These are phyloP conservation scores for Erebia palarica DNA, from an alignment of 2,888 invertebrate genomes.

Conservation along the genomic window DNA sequence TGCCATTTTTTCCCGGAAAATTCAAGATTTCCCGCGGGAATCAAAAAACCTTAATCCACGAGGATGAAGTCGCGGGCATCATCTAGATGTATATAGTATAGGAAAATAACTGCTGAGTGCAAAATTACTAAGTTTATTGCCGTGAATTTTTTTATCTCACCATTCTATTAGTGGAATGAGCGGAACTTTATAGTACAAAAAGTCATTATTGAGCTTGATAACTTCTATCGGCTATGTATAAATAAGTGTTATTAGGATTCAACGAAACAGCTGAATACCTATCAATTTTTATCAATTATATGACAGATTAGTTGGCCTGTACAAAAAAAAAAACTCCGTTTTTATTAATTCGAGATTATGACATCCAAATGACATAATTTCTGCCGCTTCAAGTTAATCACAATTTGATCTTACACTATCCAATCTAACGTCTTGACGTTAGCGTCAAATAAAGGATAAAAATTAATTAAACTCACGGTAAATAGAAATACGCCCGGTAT, in stretches of 20 bases:
- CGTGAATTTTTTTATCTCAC: neutral
- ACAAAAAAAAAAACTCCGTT: too few relatives aligned
- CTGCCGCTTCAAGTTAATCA: neutral
- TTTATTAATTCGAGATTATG: too few relatives aligned
- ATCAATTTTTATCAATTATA: neutral
- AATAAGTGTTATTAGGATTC: neutral
- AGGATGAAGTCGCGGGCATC: too few relatives aligned
- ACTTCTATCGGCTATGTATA: neutral
- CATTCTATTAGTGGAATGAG: conserved; percentile 1
- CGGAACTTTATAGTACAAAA: neutral
- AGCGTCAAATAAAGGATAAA: neutral
- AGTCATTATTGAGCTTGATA: neutral
- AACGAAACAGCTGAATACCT: neutral
- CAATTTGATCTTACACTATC: neutral
- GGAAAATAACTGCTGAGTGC: neutral
- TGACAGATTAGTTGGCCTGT: neutral
- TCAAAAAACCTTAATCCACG: too few relatives aligned
- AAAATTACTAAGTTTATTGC: neutral
- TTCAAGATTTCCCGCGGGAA: too few relatives aligned
- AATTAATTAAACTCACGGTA: neutral
- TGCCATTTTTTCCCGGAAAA: too few relatives aligned
- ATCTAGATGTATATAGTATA: too few relatives aligned
- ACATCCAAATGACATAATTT: neutral
- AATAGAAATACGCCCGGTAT: too few relatives aligned
- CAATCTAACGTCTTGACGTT: neutral